Conservation (phyloP, 2,113 vertebrate genomes). For the Procapra przewalskii region DNA sequence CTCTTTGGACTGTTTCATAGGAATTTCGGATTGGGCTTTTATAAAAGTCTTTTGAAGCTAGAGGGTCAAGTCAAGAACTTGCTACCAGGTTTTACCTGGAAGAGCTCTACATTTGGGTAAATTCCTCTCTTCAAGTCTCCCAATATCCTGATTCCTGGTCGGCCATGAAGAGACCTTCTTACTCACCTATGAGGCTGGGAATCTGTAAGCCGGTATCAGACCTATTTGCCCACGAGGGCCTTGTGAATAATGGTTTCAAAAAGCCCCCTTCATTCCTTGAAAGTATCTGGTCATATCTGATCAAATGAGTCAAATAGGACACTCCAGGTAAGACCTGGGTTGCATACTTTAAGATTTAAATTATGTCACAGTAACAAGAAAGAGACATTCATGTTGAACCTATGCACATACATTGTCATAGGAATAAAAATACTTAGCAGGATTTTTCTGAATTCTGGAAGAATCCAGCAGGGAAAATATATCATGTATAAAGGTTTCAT, state of each 20-base stretch:
- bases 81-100: neutral
- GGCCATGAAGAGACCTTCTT: neutral
- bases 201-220: neutral
- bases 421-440: neutral
- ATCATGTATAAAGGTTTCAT: neutral
- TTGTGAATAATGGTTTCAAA: neutral
- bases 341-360: neutral
- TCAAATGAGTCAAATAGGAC: neutral
- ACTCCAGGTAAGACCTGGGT: neutral
- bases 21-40: neutral
- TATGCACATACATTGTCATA: neutral
- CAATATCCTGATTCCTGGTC: neutral
- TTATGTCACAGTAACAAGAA: neutral
- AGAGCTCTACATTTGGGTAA: neutral
- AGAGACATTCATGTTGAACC: neutral
- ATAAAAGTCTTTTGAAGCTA: neutral
- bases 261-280: neutral
- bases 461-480: neutral
- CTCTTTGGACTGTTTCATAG: neutral
- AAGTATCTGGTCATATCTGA: neutral
- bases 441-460: neutral
- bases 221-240: neutral
- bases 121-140: neutral
- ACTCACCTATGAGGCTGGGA: neutral
- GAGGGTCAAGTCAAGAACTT: neutral